phyloP scores from a whole-genome alignment of 64 coral and sea anemone genomes.

The Orbicella faveolata region DNA sequence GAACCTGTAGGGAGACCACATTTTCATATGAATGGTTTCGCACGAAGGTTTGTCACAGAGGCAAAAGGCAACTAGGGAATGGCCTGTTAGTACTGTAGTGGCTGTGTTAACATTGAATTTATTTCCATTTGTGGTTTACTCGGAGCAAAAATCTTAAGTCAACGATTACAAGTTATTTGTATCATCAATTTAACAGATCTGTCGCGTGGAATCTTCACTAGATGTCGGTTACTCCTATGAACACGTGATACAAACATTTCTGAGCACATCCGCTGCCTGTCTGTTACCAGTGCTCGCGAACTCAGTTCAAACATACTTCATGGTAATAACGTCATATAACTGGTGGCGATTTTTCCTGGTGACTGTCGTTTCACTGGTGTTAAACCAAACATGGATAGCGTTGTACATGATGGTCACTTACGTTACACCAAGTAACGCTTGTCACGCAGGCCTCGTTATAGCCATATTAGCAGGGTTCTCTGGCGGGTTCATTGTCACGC shows the following conservation, averaged over 20 bases:
- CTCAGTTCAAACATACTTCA: slow-evolving; percentile 58
- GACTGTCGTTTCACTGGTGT: slow-evolving; percentile 56
- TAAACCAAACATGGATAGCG: slow-evolving; percentile 79
- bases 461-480: slow-evolving; percentile 63
- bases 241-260: slow-evolving; percentile 60
- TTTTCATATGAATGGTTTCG: no score
- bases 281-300: slow-evolving; percentile 47
- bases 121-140: not conserved
- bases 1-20: no score
- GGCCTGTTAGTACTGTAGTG: no score
- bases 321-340: slow-evolving; percentile 66
- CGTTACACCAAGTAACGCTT: slow-evolving; percentile 38
- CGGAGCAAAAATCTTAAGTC: not conserved
- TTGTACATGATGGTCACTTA: slow-evolving; percentile 69
- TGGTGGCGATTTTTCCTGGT: slow-evolving; percentile 58
- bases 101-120: not conserved
- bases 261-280: slow-evolving; percentile 44
- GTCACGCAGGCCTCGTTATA: slow-evolving; percentile 55
- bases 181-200: slow-evolving; percentile 9
- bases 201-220: slow-evolving; percentile 33
- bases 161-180: not conserved
- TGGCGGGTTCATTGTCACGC: slow-evolving; percentile 57
- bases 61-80: no score
- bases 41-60: no score
- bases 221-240: slow-evolving; percentile 51